A percentile compares a stretch with the other conserved stretches of the same genome.
These are phyloP conservation scores for Tinamus major DNA, from an alignment of 2,797 vertebrate species.

Conservation along the genomic window DNA sequence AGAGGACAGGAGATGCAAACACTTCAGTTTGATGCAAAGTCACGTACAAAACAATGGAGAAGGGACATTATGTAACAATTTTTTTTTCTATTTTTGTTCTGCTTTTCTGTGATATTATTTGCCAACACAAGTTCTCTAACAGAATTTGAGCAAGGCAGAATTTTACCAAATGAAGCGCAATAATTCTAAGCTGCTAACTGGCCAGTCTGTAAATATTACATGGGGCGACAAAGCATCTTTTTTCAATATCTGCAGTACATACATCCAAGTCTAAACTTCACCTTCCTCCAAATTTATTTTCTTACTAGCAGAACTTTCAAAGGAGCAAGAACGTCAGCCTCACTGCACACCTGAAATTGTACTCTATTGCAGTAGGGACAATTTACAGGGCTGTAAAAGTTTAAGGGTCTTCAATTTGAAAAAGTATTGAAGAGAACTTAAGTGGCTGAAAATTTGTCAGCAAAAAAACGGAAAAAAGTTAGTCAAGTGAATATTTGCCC, in stretches of 20 bases:
- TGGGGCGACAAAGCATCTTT: not conserved
- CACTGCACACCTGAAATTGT: not conserved
- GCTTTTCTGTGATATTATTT: not conserved
- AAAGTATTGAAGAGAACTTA: not conserved
- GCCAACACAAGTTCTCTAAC: not conserved
- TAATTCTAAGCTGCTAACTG: not conserved
- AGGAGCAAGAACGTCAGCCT: not conserved
- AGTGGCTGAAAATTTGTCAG: no score
- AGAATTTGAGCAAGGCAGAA: not conserved
- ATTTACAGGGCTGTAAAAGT: not conserved
- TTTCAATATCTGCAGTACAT: not conserved
- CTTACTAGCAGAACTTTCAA: not conserved
- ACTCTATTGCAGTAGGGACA: not conserved
- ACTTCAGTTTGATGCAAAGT: not conserved
- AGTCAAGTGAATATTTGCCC: not conserved
- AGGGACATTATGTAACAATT: not conserved
- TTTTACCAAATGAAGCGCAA: not conserved
- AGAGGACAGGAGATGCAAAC: not conserved
- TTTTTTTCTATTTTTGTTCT: not conserved
- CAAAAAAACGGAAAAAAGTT: not conserved
- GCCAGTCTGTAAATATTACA: accelerated
- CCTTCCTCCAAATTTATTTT: not conserved
- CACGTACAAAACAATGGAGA: not conserved
- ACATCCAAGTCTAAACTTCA: not conserved
- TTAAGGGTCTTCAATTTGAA: not conserved